Conservation (phyloP, 2,888 invertebrate species). For the Andrena praecox region DNA sequence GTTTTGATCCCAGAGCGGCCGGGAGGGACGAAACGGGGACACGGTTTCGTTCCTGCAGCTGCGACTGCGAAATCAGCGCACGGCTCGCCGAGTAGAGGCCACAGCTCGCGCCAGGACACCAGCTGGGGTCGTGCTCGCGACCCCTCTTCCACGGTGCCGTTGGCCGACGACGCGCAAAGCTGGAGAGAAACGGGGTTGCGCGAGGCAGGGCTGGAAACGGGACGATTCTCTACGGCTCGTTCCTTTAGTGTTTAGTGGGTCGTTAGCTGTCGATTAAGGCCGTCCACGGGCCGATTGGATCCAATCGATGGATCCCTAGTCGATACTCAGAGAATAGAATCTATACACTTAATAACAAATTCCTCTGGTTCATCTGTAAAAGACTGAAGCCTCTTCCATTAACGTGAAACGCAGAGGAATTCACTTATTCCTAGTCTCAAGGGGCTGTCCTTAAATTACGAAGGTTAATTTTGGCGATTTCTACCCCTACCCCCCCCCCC, state of each 20-base stretch:
- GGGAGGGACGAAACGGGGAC: conserved; percentile 20
- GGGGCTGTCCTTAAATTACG: too few relatives aligned
- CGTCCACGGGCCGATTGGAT: conserved; percentile 9
- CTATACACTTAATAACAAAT: too few relatives aligned
- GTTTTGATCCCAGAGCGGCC: conserved; percentile 25
- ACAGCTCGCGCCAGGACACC: conserved; percentile 42
- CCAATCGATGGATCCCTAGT: background rate
- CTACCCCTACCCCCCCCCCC: too few relatives aligned
- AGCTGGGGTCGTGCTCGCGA: conserved; percentile 38
- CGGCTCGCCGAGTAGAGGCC: conserved; percentile 55
- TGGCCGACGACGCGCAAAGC: conserved; percentile 33
- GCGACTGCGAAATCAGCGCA: conserved; percentile 55
- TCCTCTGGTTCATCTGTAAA: too few relatives aligned
- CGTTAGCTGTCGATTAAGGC: conserved; percentile 61
- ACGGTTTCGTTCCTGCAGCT: conserved; percentile 50
- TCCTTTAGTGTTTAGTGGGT: conserved; percentile 75
- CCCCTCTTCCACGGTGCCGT: conserved; percentile 46
- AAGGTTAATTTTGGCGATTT: too few relatives aligned
- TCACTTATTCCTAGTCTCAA: too few relatives aligned
- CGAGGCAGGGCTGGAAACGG: conserved; percentile 4
- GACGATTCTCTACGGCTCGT: conserved; percentile 63
- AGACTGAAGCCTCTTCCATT: too few relatives aligned
- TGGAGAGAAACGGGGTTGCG: conserved; percentile 35
- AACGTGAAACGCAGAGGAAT: too few relatives aligned
- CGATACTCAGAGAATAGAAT: too few relatives aligned